Evolutionary conservation across 2,113 vertebrate genomes (phyloP).

Genomic region (Carlito syrichta): DNA sequence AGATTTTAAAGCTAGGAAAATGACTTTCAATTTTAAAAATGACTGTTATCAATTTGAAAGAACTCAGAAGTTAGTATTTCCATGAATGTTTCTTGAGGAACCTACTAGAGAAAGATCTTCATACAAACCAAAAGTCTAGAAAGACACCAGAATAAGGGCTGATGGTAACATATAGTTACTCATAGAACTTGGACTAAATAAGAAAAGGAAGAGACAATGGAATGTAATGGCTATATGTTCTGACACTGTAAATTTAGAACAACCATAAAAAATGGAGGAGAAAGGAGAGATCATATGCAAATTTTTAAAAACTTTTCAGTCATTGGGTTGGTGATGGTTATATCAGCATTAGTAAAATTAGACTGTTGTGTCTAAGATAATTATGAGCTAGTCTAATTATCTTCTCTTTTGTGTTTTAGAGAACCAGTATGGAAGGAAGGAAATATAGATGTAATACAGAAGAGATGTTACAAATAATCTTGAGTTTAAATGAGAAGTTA

Average conservation of each 20-base stretch:
- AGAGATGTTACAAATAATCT: neutral
- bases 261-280: neutral
- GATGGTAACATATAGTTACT: neutral
- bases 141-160: neutral
- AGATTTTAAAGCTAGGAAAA: neutral
- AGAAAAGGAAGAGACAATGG: neutral
- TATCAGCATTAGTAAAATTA: neutral
- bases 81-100: neutral
- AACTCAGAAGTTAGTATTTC: neutral
- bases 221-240: neutral
- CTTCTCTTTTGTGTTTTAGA: neutral
- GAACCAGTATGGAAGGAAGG: neutral
- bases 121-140: neutral
- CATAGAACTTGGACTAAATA: neutral
- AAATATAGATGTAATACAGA: neutral
- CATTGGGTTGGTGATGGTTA: neutral
- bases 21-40: neutral
- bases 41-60: neutral
- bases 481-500: slow-evolving; percentile 7
- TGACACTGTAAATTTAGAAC: neutral
- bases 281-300: neutral
- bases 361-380: neutral
- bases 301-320: neutral
- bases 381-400: neutral
- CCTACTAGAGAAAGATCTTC: neutral